Evolutionary conservation across 92 coral and sea anemone genomes (phyloP), one percentile per base, ranked within the genome.

Genomic region (Metridium senile): DNA sequence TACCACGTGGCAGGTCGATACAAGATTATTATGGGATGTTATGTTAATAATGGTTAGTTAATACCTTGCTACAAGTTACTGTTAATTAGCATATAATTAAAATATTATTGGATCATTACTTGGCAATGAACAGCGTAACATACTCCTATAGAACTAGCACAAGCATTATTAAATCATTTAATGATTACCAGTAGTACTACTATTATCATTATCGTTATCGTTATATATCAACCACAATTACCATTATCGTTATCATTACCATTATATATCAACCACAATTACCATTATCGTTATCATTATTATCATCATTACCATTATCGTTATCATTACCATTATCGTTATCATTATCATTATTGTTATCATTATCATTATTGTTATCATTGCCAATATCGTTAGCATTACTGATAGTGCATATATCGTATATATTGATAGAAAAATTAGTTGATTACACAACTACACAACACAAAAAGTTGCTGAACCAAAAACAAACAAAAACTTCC

Each of bases 11-110:
- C 49, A 39, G 13, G 49, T 6, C 6, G 13, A 39, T 39, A 39
- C 49, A 39, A 39, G 49, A 39, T 39, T 39, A 39, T 39, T 13
- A 39, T 39, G 13, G 13, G 49, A 39, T 39, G 49, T 39, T 39
- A 39, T 39, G 49, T 43, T 68, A 13, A 34, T 30, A 57, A 29
- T 63, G 23, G 10, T 28, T 28, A 63, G 28, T 63, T 11, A 31
- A 1, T 73, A 25, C 35, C 78, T 73, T 73, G 78, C 78, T 73
- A 58, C 78, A 73, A 73, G 78, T 58, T 73, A 73, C 78, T n/a
- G 9, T 57, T 52, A 73, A 73, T 73, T 73, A 73, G 49, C 78
- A 73, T 28, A 57, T 73, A 73, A 73, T 73, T 73, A 27, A 63
- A 33, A 17, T 22, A 23, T 43, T 58, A 33, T n/a, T 73, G 49